phyloP scores from a whole-genome alignment of 2,888 invertebrate genomes.

The Pheosia gnoma region DNA sequence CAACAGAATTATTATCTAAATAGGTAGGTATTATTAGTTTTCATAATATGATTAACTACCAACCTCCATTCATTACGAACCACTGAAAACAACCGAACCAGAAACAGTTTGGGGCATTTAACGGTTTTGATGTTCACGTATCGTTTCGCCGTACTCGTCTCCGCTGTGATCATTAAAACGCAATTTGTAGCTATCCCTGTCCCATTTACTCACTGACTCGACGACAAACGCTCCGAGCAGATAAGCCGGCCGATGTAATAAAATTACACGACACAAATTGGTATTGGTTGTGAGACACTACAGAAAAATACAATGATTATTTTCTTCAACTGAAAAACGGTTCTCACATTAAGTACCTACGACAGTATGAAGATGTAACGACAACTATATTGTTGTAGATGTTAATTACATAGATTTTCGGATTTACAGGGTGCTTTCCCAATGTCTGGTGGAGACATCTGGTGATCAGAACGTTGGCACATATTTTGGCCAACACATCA shows the following conservation, averaged over 20 bases:
- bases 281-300: background rate
- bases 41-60: too few species aligned
- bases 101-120: constrained; percentile 16
- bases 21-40: too few species aligned
- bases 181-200: constrained; percentile 33
- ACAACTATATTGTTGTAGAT: too few species aligned
- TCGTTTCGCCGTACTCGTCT: constrained; percentile 1
- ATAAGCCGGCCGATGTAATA: constrained; percentile 45
- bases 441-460: too few species aligned
- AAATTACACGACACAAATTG: constrained; percentile 29
- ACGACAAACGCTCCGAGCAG: constrained; percentile 31
- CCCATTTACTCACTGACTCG: constrained; percentile 41
- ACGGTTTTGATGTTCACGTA: constrained; percentile 2
- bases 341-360: too few species aligned
- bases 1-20: too few species aligned
- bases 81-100: constrained; percentile 12
- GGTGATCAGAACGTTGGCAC: too few species aligned
- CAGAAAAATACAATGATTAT: background rate
- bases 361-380: too few species aligned
- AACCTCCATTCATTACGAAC: background rate
- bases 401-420: too few species aligned
- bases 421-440: too few species aligned
- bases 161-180: constrained; percentile 22
- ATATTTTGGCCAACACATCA: too few species aligned
- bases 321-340: too few species aligned